Base-by-base conservation (phyloP, 2,113 vertebrate genomes). In the Bombycilla garrulus region DNA sequence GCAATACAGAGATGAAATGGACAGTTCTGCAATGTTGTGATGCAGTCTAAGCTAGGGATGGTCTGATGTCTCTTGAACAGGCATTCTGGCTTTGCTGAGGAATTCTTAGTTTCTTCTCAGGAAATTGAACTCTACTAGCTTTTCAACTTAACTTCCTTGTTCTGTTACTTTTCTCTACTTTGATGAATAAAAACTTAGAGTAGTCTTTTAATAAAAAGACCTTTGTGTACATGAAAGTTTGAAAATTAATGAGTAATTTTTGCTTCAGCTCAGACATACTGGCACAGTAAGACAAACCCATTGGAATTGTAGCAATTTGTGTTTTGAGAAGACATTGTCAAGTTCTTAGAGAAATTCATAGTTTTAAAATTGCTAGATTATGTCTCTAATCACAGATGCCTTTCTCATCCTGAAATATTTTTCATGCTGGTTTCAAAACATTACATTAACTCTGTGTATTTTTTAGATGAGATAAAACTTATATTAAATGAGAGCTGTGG, bases 1-100 rank as follows among this genome's bases (percentile, higher is more conserved):
- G 14, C 19, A 36, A 14, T n/a, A 6, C 0, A 10, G 31, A 48
- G 22, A 48, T 53, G n/a, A 8, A 66, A 1, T 0, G 0, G 31
- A 31, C 21, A 54, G 4, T n/a, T 77, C 62, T 74, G 31, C 26
- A 38, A 33, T 16, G 6, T 6, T 40, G 33, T 24, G 22, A 12
- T 57, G 38, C 4, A 24, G 1, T 11, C 11, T 12, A 4, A 21
- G 7, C 19, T 69, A 22, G 26, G 29, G 5, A 15, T 31, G 12
- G 38, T 40, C 28, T 78, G 31, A 47, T 76, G 20, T 12, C 53
- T 48, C 33, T 53, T 66, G 47, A 47, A 33, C 21, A 57, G 35
- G 15, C 5, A 9, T 88, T 65, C 12, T 50, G 72, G 35, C 35
- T 80, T 82, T 28, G 20, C 26, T 22, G 19, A 51, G 31, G 23